These are phyloP conservation scores for Nothobranchius furzeri DNA, from an alignment of 2,113 vertebrate species.

Conservation along the genomic window DNA sequence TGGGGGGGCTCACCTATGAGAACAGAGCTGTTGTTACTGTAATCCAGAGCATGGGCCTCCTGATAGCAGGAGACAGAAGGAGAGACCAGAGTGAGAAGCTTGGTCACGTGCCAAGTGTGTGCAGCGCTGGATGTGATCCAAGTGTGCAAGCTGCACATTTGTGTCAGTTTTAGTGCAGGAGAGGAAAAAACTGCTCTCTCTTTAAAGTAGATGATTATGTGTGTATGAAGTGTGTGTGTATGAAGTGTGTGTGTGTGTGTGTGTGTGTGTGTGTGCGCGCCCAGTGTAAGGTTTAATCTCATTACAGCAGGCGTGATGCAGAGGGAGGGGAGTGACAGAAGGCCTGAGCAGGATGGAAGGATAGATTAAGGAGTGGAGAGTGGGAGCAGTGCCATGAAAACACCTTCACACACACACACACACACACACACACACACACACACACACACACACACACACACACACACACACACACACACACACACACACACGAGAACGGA, in stretches of 20 bases:
- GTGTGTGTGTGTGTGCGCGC: slow-evolving; percentile 36
- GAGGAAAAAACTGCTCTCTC: slow-evolving; percentile 32
- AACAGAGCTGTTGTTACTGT: slow-evolving; percentile 71
- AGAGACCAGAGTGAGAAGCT: slow-evolving; percentile 52
- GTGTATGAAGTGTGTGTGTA: slow-evolving; percentile 32
- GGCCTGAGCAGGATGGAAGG: slow-evolving; percentile 69
- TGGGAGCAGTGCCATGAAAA: slow-evolving; percentile 62
- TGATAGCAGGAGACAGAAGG: slow-evolving; percentile 56
- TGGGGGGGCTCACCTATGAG: slow-evolving; percentile 68
- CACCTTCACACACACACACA: slow-evolving; percentile 62
- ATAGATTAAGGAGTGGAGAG: slow-evolving; percentile 67
- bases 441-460: too few relatives aligned
- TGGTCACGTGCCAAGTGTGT: slow-evolving; percentile 65
- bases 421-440: too few relatives aligned
- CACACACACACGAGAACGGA: slow-evolving; percentile 54
- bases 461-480: too few relatives aligned
- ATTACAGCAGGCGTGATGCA: slow-evolving; percentile 74
- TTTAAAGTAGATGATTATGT: slow-evolving; percentile 59
- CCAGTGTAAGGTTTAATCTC: slow-evolving; percentile 72
- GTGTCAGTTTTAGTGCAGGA: slow-evolving; percentile 45
- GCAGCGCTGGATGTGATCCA: slow-evolving; percentile 51
- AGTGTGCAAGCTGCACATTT: slow-evolving; percentile 57
- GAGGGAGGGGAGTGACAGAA: slow-evolving; percentile 60
- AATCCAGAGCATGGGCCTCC: slow-evolving; percentile 69
- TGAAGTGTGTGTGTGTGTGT: slow-evolving; percentile 44